Conservation (phyloP, 2,888 invertebrate genomes). For the Trichogramma dendrolimi region DNA sequence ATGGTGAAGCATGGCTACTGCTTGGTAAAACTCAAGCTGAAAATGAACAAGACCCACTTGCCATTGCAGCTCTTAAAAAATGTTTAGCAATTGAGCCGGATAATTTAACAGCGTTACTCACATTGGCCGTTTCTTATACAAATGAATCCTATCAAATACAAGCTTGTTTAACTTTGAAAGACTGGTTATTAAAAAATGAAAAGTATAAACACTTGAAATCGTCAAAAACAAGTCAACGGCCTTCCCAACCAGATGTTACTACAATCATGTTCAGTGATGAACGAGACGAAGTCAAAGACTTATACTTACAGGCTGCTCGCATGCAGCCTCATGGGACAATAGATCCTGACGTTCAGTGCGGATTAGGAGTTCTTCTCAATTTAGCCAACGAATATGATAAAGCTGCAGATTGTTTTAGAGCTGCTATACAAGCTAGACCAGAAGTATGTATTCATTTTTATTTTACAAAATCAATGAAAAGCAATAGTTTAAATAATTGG, state of each 20-base stretch:
- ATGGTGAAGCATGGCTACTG: constrained; percentile 80
- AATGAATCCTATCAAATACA: constrained; percentile 92
- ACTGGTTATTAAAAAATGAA: constrained; percentile 75
- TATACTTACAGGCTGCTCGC: constrained; percentile 77
- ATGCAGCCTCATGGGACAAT: constrained; percentile 65
- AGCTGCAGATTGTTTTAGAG: constrained; percentile 92
- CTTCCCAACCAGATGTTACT: constrained; percentile 45
- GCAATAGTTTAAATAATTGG: background rate
- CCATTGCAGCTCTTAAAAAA: constrained; percentile 86
- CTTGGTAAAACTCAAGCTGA: constrained; percentile 92
- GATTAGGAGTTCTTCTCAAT: constrained; percentile 92
- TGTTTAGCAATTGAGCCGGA: constrained; percentile 75
- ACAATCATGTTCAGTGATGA: constrained; percentile 53
- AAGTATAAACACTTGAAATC: constrained; percentile 74
- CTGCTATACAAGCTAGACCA: constrained; percentile 80
- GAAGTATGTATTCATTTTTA: constrained; percentile 54
- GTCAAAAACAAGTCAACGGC: constrained; percentile 44
- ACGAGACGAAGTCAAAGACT: constrained; percentile 66
- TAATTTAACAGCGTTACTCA: constrained; percentile 81
- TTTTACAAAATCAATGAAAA: background rate
- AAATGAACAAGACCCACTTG: constrained; percentile 93
- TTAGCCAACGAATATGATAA: constrained; percentile 90
- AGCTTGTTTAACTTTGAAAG: constrained; percentile 76
- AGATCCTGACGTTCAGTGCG: constrained; percentile 89
- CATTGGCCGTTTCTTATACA: constrained; percentile 89